Evolutionary conservation across 1,140 invertebrate genomes (phyloP).

Genomic region (Melanaphis sacchari): DNA sequence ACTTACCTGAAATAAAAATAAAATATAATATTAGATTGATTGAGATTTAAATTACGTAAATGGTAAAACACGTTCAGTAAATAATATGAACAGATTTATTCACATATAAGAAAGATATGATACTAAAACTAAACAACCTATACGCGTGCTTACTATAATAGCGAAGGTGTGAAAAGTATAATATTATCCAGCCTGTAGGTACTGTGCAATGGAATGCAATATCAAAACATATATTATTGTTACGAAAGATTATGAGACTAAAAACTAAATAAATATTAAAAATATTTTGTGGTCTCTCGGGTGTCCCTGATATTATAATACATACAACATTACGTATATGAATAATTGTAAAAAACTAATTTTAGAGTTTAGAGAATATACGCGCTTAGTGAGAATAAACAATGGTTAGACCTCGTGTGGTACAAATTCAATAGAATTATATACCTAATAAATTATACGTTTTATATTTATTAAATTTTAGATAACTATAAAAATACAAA

Average conservation of each 20-base stretch:
- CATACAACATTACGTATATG: background rate
- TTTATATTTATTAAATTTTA: background rate
- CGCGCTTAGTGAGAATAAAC: background rate
- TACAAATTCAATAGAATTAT: slow-evolving; percentile 9
- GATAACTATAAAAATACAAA: background rate
- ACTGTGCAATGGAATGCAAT: background rate
- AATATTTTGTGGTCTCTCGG: background rate
- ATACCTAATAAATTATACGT: background rate
- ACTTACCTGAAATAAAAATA: slow-evolving; percentile 53
- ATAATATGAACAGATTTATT: background rate
- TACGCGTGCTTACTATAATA: background rate
- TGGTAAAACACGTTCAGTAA: background rate
- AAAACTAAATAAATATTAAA: slow-evolving; percentile 14
- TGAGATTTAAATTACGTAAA: slow-evolving; percentile 6
- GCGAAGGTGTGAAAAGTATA: slow-evolving; percentile 13
- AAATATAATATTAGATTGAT: slow-evolving; percentile 28
- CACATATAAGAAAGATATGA: background rate
- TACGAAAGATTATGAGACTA: background rate
- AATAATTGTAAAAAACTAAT: background rate
- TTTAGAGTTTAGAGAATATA: background rate
- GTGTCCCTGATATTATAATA: slow-evolving; percentile 20
- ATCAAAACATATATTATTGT: background rate
- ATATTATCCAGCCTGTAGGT: background rate
- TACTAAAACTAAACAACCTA: slow-evolving; percentile 15
- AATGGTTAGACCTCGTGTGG: background rate